Conservation (phyloP, 2,797 vertebrate species). For the Sternarchorhynchus goeldii region DNA sequence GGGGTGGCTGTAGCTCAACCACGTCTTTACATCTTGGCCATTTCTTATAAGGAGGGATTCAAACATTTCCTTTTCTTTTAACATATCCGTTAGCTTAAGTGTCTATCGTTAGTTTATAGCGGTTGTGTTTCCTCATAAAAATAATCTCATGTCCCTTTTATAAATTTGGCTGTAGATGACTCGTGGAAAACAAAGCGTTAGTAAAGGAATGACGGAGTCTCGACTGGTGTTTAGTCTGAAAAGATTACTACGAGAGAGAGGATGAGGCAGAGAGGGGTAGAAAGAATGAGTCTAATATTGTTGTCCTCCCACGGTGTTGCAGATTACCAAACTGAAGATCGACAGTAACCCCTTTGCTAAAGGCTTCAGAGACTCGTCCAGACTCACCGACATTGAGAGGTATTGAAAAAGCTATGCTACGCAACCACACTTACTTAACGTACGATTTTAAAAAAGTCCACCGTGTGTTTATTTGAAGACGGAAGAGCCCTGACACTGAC, state of each 20-base stretch:
- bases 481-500: not conserved
- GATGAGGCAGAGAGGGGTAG: slow-evolving; percentile 14
- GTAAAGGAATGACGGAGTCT: not conserved
- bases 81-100: no score
- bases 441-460: no score
- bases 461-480: not conserved
- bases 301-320: slow-evolving; percentile 48
- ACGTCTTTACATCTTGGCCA: not conserved
- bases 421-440: no score
- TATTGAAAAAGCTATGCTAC: slow-evolving; percentile 86
- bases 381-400: slow-evolving; percentile 99
- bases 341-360: slow-evolving; percentile 99
- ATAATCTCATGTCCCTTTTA: not conserved
- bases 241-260: slow-evolving; percentile 15
- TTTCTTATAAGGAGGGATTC: no score
- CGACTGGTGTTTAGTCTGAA: slow-evolving; percentile 48
- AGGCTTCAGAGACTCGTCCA: slow-evolving; percentile 97
- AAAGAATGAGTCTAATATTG: slow-evolving; percentile 24
- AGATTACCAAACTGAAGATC: slow-evolving; percentile 99
- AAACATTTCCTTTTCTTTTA: no score
- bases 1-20: not conserved
- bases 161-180: not conserved
- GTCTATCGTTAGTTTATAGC: no score
- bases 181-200: no score
- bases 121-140: not conserved